Evolutionary conservation across 2,113 vertebrate genomes (phyloP), one percentile per base, ranked within the genome.

Genomic region (Myodes glareolus): DNA sequence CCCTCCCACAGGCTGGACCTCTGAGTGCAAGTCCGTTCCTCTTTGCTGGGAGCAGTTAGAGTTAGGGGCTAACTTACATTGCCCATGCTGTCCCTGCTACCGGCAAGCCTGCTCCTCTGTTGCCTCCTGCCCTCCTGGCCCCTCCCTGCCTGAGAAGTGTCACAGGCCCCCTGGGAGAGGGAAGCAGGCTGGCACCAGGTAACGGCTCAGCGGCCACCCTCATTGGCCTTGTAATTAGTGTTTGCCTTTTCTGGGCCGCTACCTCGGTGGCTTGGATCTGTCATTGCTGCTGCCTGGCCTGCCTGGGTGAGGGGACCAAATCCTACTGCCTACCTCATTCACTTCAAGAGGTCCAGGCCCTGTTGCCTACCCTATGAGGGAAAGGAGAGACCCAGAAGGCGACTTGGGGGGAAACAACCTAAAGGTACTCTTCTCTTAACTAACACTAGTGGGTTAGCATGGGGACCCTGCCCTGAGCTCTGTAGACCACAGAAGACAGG

Each of bases 41-140:
- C 65, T 90, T 1, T 0, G 9, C 39, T 1, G 89, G 65, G 68
- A 17, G 33, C 1, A 29, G 77, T 76, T 76, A 98, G 89, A 61
- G 73, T n/a, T 33, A 87, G 97, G 94, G 67, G 63, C 58, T 68
- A 39, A 89, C 98, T 98, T 98, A 98, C 98, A 0, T 98, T 98
- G 95, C 98, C 98, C 98, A 98, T 98, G 94, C 31, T 65, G 85
- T 77, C 58, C 47, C 76, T 33, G 92, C 86, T 11, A 91, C 94
- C 23, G 33, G 94, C 82, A 68, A 81, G 75, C 52, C 80, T 1
- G 85, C 75, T 73, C 0, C 55, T 90, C 76, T 1, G 61, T 90
- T 67, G 97, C 76, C 77, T 92, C 47, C 92, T 75, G 81, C 95
- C 92, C 86, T 91, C 94, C 21, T 3, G 4, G 81, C 77, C 90